Evolutionary conservation across 2,113 vertebrate species (phyloP), one percentile per base, ranked within the genome.

Genomic region (Dasyprocta punctata): DNA sequence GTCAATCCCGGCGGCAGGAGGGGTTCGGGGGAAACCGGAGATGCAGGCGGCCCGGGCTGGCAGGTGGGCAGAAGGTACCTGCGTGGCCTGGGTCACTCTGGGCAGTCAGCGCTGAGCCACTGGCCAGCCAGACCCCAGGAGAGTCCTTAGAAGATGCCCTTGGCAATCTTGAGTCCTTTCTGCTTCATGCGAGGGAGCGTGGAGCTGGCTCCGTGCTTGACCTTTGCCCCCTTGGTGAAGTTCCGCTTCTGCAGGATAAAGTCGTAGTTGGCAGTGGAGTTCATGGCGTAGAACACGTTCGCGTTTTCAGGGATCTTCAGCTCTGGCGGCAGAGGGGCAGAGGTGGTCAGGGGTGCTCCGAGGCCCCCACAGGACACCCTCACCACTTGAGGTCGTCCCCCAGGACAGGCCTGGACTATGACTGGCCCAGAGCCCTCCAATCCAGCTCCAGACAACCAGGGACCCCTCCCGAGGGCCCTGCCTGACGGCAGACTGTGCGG

Each of bases 251-350:
- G 99, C 75, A 99, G 98, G 93, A 99, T 99, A 0, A 99, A 99
- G 99, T 99, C 99, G 0, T 99, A 99, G 98, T 99, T 99, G 99
- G 99, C 99, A 0, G 99, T 98, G 0, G 99, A 99, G 99, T 99
- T 99, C 99, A 99, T 99, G 98, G 99, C 99, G 0, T 99, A 99
- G 98, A 99, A 99, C 95, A 99, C 99, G 0, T 99, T 99, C 98
- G 99, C 99, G 0, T 99, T 99, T 98, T 99, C 99, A 0, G 99
- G 99, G 97, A 99, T 99, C 93, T 99, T 99, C 86, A 99, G 98
- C 97, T 99, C 99, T 99, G 95, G 36, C 49, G 90, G 49, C 2
- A 87, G 73, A 49, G 44, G 36, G 73, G 82, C 2, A 24, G 78
- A 20, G 19, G 94, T 3, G 96, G 56, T 83, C 0, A 3, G 75